Evolutionary conservation across 1,140 invertebrate genomes (phyloP).

Genomic region (Octopus bimaculoides): DNA sequence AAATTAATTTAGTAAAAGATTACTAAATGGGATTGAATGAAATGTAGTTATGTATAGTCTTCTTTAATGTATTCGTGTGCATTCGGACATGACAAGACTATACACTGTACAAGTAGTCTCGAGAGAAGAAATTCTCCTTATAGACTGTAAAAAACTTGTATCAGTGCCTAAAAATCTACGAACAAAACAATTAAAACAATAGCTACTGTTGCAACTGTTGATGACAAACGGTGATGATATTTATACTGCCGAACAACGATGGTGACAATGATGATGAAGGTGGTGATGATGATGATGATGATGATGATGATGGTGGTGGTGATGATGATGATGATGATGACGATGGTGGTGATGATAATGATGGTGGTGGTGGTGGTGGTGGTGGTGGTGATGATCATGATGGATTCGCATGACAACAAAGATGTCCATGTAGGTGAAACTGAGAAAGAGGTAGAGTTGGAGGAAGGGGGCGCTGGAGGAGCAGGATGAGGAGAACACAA

Average conservation of each 20-base stretch:
- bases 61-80: too few species aligned
- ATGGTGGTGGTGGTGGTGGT: conserved; percentile 14
- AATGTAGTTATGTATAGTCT: too few species aligned
- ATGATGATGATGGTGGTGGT: conserved; percentile 17
- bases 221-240: neutral
- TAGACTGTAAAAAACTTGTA: neutral
- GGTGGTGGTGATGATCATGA: conserved; percentile 15
- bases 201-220: neutral
- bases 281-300: conserved; percentile 14
- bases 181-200: neutral
- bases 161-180: neutral
- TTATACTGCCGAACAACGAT: conserved; percentile 2
- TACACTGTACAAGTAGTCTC: too few species aligned
- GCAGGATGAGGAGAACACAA: too few species aligned
- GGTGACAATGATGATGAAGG: neutral
- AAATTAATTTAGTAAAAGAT: too few species aligned
- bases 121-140: neutral
- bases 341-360: neutral
- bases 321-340: conserved; percentile 18
- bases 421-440: neutral
- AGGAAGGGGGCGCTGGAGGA: too few species aligned
- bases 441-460: too few species aligned
- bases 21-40: too few species aligned
- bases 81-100: too few species aligned
- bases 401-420: neutral